Evolutionary conservation across 2,888 invertebrate species (phyloP).

Genomic region (Zootermopsis nevadensis): DNA sequence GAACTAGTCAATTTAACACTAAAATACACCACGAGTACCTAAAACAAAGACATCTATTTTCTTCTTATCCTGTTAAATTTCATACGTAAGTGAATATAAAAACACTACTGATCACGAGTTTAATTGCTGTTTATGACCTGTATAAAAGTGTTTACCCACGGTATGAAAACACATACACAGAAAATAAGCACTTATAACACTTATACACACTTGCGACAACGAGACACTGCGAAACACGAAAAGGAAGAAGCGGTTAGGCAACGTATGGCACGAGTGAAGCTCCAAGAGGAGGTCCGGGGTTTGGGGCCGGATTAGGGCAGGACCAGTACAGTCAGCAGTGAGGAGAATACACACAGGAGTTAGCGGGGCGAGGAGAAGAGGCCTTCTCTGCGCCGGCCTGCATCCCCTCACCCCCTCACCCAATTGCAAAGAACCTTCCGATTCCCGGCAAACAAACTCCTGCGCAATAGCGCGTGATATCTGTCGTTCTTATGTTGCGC

Average conservation of each 20-base stretch:
- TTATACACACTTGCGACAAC: not conserved
- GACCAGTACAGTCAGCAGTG: not conserved
- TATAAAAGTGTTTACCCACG: not conserved
- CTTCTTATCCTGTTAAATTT: not conserved
- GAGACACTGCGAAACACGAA: not conserved
- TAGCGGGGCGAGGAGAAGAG: not conserved
- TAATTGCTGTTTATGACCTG: not conserved
- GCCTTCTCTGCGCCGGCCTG: constrained; percentile 15
- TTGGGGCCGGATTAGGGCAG: constrained; percentile 31
- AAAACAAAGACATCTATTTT: not conserved
- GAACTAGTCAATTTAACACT: not conserved
- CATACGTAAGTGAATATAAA: not conserved
- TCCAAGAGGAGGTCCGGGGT: constrained; percentile 35
- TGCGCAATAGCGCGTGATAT: not conserved
- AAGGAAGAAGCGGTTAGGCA: constrained; percentile 25
- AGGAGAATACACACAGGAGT: not conserved
- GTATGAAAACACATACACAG: constrained; percentile 3
- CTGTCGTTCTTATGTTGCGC: not conserved
- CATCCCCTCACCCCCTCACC: not conserved
- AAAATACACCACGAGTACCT: not conserved
- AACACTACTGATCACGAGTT: not conserved
- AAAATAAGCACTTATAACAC: not conserved
- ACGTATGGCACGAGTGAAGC: constrained; percentile 24
- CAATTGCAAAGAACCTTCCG: not conserved
- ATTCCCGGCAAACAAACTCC: not conserved